These are phyloP conservation scores for Eleutherodactylus coqui DNA, from an alignment of 2,797 vertebrate species.

Conservation along the genomic window DNA sequence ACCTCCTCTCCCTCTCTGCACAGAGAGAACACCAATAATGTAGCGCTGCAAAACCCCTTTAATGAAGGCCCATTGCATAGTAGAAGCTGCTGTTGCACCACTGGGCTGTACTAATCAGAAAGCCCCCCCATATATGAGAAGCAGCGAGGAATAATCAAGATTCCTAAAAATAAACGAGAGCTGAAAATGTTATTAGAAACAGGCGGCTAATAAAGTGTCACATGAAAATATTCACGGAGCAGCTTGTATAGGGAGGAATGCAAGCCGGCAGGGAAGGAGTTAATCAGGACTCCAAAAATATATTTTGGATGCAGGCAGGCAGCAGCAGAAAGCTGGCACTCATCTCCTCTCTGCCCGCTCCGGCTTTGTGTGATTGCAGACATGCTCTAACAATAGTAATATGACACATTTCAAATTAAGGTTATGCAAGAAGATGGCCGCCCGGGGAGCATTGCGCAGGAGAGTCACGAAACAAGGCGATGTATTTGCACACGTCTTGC, in stretches of 20 bases:
- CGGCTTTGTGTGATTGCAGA: conserved; percentile 26
- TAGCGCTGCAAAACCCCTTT: too few species aligned
- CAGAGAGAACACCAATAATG: too few species aligned
- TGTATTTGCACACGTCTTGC: conserved; percentile 14
- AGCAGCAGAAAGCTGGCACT: neutral
- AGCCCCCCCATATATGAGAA: neutral
- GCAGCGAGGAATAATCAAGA: neutral
- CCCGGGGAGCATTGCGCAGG: conserved; percentile 21
- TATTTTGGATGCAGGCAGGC: conserved; percentile 24
- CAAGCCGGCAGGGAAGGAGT: neutral
- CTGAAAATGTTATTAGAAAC: neutral
- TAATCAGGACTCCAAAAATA: conserved; percentile 14
- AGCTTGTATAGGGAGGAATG: neutral
- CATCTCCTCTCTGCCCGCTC: neutral
- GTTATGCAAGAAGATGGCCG: conserved; percentile 37
- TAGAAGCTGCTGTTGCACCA: neutral
- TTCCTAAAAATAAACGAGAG: neutral
- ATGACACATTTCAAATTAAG: conserved; percentile 60
- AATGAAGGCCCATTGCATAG: too few species aligned
- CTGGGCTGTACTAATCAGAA: too few species aligned
- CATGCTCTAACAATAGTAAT: conserved; percentile 53
- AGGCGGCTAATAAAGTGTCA: neutral
- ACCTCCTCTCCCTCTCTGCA: too few species aligned
- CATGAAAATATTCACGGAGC: neutral
- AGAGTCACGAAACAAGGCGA: conserved; percentile 34